Evolutionary conservation across 2,113 vertebrate genomes (phyloP).

Genomic region (Vulpes lagopus): DNA sequence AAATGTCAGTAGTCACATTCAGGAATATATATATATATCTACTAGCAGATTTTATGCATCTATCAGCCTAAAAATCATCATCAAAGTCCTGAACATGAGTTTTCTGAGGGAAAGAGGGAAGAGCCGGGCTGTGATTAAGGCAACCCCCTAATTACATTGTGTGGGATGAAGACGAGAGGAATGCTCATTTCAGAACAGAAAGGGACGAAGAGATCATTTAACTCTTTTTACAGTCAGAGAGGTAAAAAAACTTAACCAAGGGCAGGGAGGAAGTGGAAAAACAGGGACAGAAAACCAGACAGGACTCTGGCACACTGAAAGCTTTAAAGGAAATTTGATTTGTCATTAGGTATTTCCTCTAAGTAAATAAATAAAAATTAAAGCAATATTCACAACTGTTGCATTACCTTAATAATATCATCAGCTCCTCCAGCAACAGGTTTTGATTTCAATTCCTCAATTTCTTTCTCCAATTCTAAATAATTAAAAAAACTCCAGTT

Average conservation of each 20-base stretch:
- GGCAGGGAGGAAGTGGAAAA: background rate
- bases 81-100: background rate
- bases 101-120: background rate
- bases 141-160: background rate
- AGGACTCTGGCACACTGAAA: background rate
- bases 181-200: background rate
- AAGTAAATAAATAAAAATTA: slow-evolving; percentile 39
- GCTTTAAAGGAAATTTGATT: background rate
- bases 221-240: background rate
- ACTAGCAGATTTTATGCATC: background rate
- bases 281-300: background rate
- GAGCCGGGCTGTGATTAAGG: background rate
- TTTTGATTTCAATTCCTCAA: slow-evolving; percentile 90
- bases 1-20: background rate
- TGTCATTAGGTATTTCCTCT: background rate
- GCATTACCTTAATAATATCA: slow-evolving; percentile 93
- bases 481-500: slow-evolving; percentile 48
- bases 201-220: background rate
- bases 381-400: background rate
- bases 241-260: background rate
- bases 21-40: background rate
- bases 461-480: slow-evolving; percentile 95
- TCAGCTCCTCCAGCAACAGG: slow-evolving; percentile 86
- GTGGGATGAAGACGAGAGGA: background rate
- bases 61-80: background rate